These are phyloP conservation scores for Thera obeliscata DNA, from an alignment of 2,888 invertebrate species.

Conservation along the genomic window DNA sequence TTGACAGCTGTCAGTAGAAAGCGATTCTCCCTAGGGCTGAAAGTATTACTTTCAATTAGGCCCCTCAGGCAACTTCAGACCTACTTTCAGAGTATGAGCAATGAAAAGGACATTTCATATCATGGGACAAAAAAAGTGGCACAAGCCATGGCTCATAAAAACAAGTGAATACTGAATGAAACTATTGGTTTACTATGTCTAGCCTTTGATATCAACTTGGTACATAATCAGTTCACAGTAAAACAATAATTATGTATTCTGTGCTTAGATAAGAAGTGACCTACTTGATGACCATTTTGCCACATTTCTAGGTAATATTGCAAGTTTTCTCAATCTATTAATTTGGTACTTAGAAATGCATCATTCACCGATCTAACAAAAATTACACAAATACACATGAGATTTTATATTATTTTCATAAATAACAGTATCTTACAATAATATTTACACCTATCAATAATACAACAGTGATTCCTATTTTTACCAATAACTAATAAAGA, in stretches of 20 bases:
- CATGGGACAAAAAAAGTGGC: too few species aligned
- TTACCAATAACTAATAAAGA: constrained; percentile 22
- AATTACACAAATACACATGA: constrained; percentile 35
- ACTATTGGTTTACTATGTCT: too few species aligned
- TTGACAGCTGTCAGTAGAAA: too few species aligned
- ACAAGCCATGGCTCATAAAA: too few species aligned
- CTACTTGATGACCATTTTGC: background rate
- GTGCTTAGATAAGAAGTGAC: constrained; percentile 1
- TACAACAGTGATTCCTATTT: constrained; percentile 50
- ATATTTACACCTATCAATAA: constrained; percentile 70
- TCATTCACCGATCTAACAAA: constrained; percentile 13
- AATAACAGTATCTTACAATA: constrained; percentile 57
- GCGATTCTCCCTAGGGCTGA: too few species aligned
- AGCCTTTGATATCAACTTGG: too few species aligned
- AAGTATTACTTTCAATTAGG: too few species aligned
- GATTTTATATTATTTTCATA: constrained; percentile 54
- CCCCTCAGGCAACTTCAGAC: too few species aligned
- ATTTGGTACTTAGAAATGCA: background rate
- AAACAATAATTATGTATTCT: background rate
- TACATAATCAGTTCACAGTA: too few species aligned
- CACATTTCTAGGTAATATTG: background rate
- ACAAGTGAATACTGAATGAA: too few species aligned
- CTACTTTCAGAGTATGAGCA: too few species aligned
- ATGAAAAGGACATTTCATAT: too few species aligned
- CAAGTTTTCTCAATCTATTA: constrained; percentile 18